Evolutionary conservation across 2,113 vertebrate genomes (phyloP).

Genomic region (Mugil cephalus): DNA sequence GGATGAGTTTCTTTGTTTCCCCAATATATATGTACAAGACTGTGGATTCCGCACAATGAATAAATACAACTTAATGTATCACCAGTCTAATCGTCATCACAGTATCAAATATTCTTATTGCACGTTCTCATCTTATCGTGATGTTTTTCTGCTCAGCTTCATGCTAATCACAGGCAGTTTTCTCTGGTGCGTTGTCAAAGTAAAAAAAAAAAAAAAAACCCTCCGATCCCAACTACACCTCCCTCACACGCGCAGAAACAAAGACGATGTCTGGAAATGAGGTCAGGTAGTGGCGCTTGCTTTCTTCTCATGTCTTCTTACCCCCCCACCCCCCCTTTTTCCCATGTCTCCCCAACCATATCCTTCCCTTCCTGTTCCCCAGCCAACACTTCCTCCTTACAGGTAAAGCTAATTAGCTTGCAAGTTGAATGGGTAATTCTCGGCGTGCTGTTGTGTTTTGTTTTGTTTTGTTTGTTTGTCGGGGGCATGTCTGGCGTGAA

Average conservation of each 20-base stretch:
- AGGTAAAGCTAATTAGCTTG: slow-evolving; percentile 75
- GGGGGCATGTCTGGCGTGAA: slow-evolving; percentile 64
- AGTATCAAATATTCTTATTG: no score
- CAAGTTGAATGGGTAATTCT: slow-evolving; percentile 69
- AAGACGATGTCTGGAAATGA: slow-evolving; percentile 68
- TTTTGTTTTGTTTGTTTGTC: slow-evolving; percentile 75
- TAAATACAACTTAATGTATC: no score
- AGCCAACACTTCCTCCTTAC: slow-evolving; percentile 54
- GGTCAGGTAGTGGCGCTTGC: slow-evolving; percentile 59
- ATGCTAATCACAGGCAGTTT: slow-evolving; percentile 43
- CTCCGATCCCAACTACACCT: slow-evolving; percentile 53
- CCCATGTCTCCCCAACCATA: slow-evolving; percentile 6
- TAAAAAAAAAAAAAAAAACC: no score
- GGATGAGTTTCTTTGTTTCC: no score
- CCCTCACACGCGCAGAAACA: slow-evolving; percentile 55
- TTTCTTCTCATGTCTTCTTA: slow-evolving; percentile 54
- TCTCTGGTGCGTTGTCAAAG: slow-evolving; percentile 60
- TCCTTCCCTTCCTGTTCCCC: slow-evolving; percentile 53
- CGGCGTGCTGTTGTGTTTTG: slow-evolving; percentile 61
- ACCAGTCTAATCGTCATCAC: no score
- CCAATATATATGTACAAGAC: no score
- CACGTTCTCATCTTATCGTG: background rate
- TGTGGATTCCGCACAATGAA: no score
- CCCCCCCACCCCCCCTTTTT: slow-evolving; percentile 2
- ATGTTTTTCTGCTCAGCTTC: background rate